phyloP scores from a whole-genome alignment of 1,140 invertebrate genomes.

The Glomeris maerens region DNA sequence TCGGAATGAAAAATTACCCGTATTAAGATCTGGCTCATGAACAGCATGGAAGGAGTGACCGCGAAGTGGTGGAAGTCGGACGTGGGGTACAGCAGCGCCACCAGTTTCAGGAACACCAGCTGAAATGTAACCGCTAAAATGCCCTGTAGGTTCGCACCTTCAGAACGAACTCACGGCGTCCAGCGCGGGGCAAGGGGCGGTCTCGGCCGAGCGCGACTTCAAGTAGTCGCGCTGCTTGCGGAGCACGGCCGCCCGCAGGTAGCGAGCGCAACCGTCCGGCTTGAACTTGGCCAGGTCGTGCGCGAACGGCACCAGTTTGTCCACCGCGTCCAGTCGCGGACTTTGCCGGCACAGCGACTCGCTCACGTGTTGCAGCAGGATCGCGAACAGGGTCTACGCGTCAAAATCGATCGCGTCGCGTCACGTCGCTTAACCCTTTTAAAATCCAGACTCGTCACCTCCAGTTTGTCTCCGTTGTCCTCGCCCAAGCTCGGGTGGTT shows the following conservation, averaged over 20 bases:
- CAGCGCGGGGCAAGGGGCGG: not conserved
- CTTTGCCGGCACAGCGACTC: constrained; percentile 39
- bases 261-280: constrained; percentile 46
- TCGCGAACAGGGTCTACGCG: constrained; percentile 43
- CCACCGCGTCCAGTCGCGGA: constrained; percentile 21
- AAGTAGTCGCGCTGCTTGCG: constrained; percentile 54
- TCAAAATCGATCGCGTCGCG: not conserved
- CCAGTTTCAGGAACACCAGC: constrained; percentile 52
- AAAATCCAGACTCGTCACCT: constrained; percentile 22
- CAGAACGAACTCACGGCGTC: constrained; percentile 6
- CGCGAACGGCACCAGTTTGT: constrained; percentile 47
- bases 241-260: constrained; percentile 50
- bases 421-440: not conserved
- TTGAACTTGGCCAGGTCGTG: constrained; percentile 57
- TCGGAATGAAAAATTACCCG: constrained; percentile 20
- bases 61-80: constrained; percentile 77
- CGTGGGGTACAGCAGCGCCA: constrained; percentile 56
- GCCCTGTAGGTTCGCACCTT: not conserved
- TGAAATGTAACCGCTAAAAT: constrained; percentile 29
- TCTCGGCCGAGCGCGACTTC: constrained; percentile 29
- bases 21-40: constrained; percentile 64
- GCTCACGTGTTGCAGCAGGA: constrained; percentile 58
- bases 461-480: constrained; percentile 59
- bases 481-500: constrained; percentile 61
- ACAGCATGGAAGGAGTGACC: constrained; percentile 64